A percentile compares a stretch with the other conserved stretches of the same genome.
phyloP scores from a whole-genome alignment of 2,888 invertebrate genomes.

The Rutpela maculata region DNA sequence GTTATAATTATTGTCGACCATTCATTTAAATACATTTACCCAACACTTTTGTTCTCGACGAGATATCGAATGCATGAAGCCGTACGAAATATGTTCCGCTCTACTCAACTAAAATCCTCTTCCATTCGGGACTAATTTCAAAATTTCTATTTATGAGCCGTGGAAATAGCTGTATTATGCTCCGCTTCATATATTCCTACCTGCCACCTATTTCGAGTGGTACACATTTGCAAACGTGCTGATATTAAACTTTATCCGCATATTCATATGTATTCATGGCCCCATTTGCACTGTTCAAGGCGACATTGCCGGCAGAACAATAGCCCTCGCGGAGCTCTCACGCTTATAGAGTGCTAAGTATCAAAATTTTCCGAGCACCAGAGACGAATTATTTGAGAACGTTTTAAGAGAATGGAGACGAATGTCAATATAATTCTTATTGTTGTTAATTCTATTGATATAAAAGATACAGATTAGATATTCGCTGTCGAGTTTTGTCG shows the following conservation, averaged over 20 bases:
- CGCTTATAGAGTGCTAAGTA: slow-evolving; percentile 37
- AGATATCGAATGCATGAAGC: slow-evolving; percentile 4
- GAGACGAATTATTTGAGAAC: neutral
- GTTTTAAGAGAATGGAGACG: neutral
- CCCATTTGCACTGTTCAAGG: slow-evolving; percentile 24
- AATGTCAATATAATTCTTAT: no score
- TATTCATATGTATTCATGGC: slow-evolving; percentile 38
- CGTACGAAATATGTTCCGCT: neutral
- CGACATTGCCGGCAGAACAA: slow-evolving; percentile 35
- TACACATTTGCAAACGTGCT: slow-evolving; percentile 23
- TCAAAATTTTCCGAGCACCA: slow-evolving; percentile 24
- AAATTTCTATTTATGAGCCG: slow-evolving; percentile 30
- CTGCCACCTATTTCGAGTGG: slow-evolving; percentile 7
- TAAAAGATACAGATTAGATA: no score
- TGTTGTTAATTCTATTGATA: no score
- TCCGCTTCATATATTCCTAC: slow-evolving; percentile 19
- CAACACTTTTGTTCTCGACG: neutral
- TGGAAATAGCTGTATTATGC: slow-evolving; percentile 28
- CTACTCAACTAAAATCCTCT: neutral
- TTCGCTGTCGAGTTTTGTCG: no score
- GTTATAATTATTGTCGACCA: neutral
- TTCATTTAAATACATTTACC: neutral
- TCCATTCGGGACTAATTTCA: slow-evolving; percentile 25
- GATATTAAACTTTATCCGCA: slow-evolving; percentile 41
- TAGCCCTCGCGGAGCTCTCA: slow-evolving; percentile 21